A percentile compares a stretch with the other conserved stretches of the same genome.
Evolutionary conservation across 2,113 vertebrate species (phyloP).

Genomic region (Scomber colias): DNA sequence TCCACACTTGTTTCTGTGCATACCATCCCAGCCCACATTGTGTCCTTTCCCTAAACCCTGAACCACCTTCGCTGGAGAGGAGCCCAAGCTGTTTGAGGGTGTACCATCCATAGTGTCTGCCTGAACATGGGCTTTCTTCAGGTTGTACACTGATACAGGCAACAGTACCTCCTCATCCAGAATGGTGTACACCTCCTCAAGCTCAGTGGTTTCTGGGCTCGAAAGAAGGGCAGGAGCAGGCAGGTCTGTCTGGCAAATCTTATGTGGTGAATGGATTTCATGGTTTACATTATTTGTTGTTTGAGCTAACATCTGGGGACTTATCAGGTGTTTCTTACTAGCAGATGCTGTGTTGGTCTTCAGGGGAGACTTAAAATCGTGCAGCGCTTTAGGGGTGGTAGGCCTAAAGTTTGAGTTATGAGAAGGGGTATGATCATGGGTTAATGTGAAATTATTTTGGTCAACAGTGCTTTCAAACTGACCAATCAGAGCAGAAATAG

Average conservation of each 20-base stretch:
- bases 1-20: slow-evolving; percentile 24
- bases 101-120: slow-evolving; percentile 43
- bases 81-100: slow-evolving; percentile 46
- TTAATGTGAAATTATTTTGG: slow-evolving; percentile 66
- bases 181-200: slow-evolving; percentile 81
- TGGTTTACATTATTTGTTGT: slow-evolving; percentile 35
- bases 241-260: slow-evolving; percentile 38
- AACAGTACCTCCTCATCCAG: slow-evolving; percentile 84
- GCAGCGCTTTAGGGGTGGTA: slow-evolving; percentile 30
- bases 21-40: slow-evolving; percentile 31
- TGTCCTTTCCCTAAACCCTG: slow-evolving; percentile 42
- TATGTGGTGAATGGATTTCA: slow-evolving; percentile 31
- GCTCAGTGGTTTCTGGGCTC: slow-evolving; percentile 86
- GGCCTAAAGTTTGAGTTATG: slow-evolving; percentile 45
- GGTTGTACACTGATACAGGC: slow-evolving; percentile 76
- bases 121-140: slow-evolving; percentile 57
- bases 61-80: slow-evolving; percentile 66
- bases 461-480: slow-evolving; percentile 86
- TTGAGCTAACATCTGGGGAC: slow-evolving; percentile 55
- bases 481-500: slow-evolving; percentile 91
- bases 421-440: slow-evolving; percentile 34
- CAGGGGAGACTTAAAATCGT: slow-evolving; percentile 50
- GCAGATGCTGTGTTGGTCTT: slow-evolving; percentile 18
- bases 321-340: slow-evolving; percentile 11
- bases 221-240: slow-evolving; percentile 60